These are phyloP conservation scores for Metaphire vulgaris DNA, from an alignment of 1,140 invertebrate genomes.

Conservation along the genomic window DNA sequence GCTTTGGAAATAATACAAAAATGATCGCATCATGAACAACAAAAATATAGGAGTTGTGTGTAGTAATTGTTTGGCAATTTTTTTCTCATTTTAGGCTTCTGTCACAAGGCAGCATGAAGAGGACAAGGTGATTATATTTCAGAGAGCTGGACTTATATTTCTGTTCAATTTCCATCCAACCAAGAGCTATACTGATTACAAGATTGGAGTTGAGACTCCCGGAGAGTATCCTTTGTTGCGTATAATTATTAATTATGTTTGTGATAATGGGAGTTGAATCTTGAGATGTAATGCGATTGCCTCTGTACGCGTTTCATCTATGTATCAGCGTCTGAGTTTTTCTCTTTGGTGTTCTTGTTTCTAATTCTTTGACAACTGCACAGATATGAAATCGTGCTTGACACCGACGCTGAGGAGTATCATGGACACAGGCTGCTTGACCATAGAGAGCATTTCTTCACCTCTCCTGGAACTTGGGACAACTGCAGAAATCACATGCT, in stretches of 20 bases:
- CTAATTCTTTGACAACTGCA: background rate
- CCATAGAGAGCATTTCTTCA: conserved; percentile 62
- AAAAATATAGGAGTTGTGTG: no score
- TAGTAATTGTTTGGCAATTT: no score
- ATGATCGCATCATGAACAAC: no score
- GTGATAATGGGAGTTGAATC: no score
- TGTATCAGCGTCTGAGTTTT: no score
- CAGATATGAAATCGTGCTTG: conserved; percentile 70
- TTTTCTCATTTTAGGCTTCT: conserved; percentile 68
- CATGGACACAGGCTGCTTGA: conserved; percentile 77
- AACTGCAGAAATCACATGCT: conserved; percentile 36
- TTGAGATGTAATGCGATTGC: no score
- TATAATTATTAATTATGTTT: no score
- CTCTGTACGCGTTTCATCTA: no score
- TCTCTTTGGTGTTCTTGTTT: no score
- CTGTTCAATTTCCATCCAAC: conserved; percentile 92
- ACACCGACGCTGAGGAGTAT: conserved; percentile 71
- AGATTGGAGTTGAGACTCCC: conserved; percentile 67
- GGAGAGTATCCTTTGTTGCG: conserved; percentile 64
- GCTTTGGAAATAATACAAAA: no score
- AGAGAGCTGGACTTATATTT: conserved; percentile 83
- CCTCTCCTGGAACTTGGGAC: conserved; percentile 49
- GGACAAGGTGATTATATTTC: conserved; percentile 93
- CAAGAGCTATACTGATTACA: conserved; percentile 90
- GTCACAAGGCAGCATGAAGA: conserved; percentile 91